Evolutionary conservation across 2,113 vertebrate species (phyloP).

Genomic region (Prunella himalayana): DNA sequence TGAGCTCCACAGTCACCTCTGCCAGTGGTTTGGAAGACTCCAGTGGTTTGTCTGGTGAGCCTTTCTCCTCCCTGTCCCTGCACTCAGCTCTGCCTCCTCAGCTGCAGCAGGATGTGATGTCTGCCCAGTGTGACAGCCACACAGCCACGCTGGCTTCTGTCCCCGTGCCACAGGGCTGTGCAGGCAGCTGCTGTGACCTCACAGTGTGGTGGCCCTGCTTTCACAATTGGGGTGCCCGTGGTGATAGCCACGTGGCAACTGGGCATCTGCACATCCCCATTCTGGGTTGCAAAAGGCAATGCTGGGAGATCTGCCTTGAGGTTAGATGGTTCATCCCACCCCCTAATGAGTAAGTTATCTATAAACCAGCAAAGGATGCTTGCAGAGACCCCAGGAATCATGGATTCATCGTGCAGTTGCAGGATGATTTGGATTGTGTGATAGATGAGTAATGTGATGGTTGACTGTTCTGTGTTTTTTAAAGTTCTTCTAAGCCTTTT

Average conservation of each 20-base stretch:
- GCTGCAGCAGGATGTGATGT: background rate
- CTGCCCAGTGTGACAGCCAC: background rate
- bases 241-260: fast-evolving
- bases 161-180: background rate
- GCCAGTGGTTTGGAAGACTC: background rate
- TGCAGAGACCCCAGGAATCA: background rate
- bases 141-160: background rate
- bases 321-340: too few species aligned
- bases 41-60: fast-evolving
- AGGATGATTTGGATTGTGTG: background rate
- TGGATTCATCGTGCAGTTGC: fast-evolving
- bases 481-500: too few species aligned
- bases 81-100: background rate
- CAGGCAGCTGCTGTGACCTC: background rate
- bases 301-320: background rate
- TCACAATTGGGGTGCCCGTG: background rate
- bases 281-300: background rate
- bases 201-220: background rate
- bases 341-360: fast-evolving
- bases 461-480: too few species aligned
- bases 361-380: background rate
- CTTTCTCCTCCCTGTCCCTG: background rate
- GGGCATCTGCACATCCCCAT: fast-evolving
- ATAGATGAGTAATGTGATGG: background rate
- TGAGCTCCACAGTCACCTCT: background rate